A percentile compares a stretch with the other conserved stretches of the same genome.
Conservation (phyloP, 2,888 invertebrate genomes). For the Autographa pulchrina region DNA sequence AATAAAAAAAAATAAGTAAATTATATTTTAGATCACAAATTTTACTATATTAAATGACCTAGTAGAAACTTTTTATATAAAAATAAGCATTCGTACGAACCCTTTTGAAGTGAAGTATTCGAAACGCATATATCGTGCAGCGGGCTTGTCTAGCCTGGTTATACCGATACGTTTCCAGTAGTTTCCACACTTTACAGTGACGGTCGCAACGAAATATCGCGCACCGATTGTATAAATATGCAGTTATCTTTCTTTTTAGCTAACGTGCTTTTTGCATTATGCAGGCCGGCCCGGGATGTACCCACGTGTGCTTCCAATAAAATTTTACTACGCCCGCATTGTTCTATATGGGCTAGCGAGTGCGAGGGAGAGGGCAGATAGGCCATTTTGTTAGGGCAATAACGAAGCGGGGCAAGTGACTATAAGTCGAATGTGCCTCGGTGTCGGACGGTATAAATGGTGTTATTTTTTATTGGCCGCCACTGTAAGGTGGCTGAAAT, state of each 20-base stretch:
- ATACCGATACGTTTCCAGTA: slow-evolving; percentile 49
- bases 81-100: slow-evolving; percentile 8
- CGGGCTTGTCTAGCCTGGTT: slow-evolving; percentile 34
- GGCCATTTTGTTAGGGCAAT: slow-evolving; percentile 81
- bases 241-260: slow-evolving; percentile 89
- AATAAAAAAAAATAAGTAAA: too few relatives aligned
- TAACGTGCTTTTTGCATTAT: slow-evolving; percentile 87
- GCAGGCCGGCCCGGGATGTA: slow-evolving; percentile 74
- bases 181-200: slow-evolving; percentile 80
- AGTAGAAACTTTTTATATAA: neutral
- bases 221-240: slow-evolving; percentile 87
- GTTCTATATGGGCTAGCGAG: slow-evolving; percentile 77
- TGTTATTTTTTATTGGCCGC: slow-evolving; percentile 76
- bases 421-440: slow-evolving; percentile 76
- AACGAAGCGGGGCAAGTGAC: slow-evolving; percentile 78
- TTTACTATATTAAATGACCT: too few relatives aligned
- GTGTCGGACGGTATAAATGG: slow-evolving; percentile 72
- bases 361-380: slow-evolving; percentile 71
- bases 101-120: slow-evolving; percentile 20
- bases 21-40: too few relatives aligned
- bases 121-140: slow-evolving; percentile 15
- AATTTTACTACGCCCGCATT: slow-evolving; percentile 87
- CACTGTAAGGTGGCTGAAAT: slow-evolving; percentile 65
- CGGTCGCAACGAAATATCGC: slow-evolving; percentile 86
- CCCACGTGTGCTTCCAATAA: slow-evolving; percentile 88